phyloP scores from a whole-genome alignment of 2,888 invertebrate genomes.

The Papilio elwesi region DNA sequence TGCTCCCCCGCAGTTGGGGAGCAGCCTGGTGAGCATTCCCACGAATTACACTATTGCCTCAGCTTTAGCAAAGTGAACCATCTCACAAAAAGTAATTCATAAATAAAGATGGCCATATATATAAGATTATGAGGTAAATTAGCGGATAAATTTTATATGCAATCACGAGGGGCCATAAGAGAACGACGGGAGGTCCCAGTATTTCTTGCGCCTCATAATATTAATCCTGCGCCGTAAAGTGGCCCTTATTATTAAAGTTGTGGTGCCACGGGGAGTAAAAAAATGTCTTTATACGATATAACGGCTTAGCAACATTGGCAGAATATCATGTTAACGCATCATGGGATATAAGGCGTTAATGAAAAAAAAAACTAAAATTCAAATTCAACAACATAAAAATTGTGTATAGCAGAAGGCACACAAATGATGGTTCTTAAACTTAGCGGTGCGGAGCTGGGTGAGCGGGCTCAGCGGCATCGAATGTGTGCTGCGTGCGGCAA shows the following conservation, averaged over 20 bases:
- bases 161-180: constrained; percentile 53
- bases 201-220: constrained; percentile 47
- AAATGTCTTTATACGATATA: constrained; percentile 37
- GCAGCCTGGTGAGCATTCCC: no score
- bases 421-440: no score
- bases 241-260: constrained; percentile 49
- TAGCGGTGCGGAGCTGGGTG: no score
- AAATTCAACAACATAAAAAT: no score
- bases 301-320: constrained; percentile 41
- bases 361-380: no score
- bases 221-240: constrained; percentile 53
- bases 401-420: no score
- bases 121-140: constrained; percentile 55
- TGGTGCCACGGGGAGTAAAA: constrained; percentile 39
- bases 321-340: not conserved
- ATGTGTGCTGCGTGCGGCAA: no score
- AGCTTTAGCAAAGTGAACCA: constrained; percentile 15
- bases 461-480: no score
- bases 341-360: not conserved
- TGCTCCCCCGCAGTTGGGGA: no score
- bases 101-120: constrained; percentile 52
- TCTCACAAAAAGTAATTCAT: constrained; percentile 47
- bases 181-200: constrained; percentile 50
- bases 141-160: constrained; percentile 61
- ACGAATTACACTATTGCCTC: no score